Percentiles rank a stretch among this genome's conserved stretches.
phyloP scores from a whole-genome alignment of 2,797 vertebrate species.

The Xyrichtys novacula region DNA sequence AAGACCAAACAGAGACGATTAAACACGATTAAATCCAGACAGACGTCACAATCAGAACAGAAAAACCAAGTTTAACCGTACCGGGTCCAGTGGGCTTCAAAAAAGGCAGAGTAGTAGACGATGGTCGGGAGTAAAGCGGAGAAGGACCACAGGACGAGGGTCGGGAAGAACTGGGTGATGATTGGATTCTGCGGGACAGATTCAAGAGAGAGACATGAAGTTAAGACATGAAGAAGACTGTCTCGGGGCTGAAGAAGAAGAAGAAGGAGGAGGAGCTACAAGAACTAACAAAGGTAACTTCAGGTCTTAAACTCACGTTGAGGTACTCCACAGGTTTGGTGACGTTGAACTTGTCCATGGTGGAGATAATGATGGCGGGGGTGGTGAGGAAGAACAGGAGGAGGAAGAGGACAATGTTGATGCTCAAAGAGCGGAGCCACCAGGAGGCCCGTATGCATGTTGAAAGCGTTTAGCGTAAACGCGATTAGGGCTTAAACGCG shows the following conservation, averaged over 20 bases:
- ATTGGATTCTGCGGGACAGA: slow-evolving; percentile 92
- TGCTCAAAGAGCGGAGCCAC: slow-evolving; percentile 96
- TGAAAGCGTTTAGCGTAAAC: too few relatives aligned
- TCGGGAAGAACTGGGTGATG: slow-evolving; percentile 98
- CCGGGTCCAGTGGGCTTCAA: slow-evolving; percentile 98
- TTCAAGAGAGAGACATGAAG: neutral
- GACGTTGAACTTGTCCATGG: slow-evolving; percentile 99
- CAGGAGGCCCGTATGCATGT: slow-evolving; percentile 91
- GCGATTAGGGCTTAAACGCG: too few relatives aligned
- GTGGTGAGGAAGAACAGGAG: slow-evolving; percentile 99
- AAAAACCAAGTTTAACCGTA: slow-evolving; percentile 64
- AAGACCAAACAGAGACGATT: slow-evolving; percentile 22
- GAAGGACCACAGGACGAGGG: slow-evolving; percentile 96
- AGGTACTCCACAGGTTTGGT: slow-evolving; percentile 98
- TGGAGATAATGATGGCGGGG: slow-evolving; percentile 98
- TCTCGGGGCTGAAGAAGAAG: too few relatives aligned
- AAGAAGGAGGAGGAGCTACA: neutral
- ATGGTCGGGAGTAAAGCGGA: slow-evolving; percentile 97
- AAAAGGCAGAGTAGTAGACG: slow-evolving; percentile 98
- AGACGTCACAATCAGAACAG: neutral
- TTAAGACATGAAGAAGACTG: too few relatives aligned
- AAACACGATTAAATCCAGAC: neutral
- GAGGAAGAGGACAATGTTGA: slow-evolving; percentile 95
- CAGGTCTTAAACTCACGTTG: slow-evolving; percentile 85
- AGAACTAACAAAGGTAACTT: neutral